Percentiles rank a stretch among this genome's conserved stretches.
These are phyloP conservation scores for Balaeniceps rex DNA, from an alignment of 2,113 vertebrate species.

Conservation along the genomic window DNA sequence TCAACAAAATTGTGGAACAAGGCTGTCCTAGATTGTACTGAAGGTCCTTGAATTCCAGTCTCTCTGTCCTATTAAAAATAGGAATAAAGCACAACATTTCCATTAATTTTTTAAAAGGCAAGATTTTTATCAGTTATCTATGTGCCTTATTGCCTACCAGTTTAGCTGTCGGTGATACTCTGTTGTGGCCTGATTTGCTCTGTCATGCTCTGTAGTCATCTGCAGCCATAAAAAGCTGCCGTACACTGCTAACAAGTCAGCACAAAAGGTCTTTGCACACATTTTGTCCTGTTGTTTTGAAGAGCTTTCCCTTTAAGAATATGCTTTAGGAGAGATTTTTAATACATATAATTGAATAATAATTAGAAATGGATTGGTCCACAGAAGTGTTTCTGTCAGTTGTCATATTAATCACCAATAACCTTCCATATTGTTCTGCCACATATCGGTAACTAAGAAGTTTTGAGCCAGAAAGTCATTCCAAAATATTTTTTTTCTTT, in stretches of 20 bases:
- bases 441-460: background rate
- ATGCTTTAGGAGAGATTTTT: background rate
- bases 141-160: background rate
- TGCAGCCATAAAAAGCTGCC: background rate
- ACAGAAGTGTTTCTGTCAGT: background rate
- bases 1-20: background rate
- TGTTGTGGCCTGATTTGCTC: background rate
- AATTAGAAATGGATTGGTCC: background rate
- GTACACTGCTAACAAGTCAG: background rate
- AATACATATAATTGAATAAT: background rate
- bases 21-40: background rate
- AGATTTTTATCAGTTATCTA: background rate
- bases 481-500: background rate
- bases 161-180: background rate
- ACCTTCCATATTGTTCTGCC: background rate
- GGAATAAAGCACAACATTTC: background rate
- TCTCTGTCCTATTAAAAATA: background rate
- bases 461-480: background rate
- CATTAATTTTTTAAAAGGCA: background rate
- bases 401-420: background rate
- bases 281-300: background rate
- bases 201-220: background rate
- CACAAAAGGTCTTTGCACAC: background rate
- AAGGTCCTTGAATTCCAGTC: background rate
- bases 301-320: background rate